Evolutionary conservation across 2,888 invertebrate genomes (phyloP).

Genomic region (Chrysina gloriosa): DNA sequence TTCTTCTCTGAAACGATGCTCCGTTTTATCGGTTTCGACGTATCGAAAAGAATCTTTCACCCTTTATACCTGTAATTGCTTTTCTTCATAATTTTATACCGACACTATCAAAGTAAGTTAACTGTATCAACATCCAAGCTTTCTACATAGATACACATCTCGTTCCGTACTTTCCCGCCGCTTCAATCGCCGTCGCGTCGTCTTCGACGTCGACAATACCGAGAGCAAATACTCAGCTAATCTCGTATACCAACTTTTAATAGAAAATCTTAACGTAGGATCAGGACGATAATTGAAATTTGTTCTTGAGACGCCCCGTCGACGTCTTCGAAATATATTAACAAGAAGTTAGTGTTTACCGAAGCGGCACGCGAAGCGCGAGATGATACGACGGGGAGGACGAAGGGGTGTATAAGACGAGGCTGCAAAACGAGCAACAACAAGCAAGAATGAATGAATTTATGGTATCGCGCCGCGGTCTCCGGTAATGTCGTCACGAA

Average conservation of each 20-base stretch:
- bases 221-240: constrained; percentile 54
- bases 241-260: constrained; percentile 58
- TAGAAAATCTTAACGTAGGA: constrained; percentile 58
- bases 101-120: no score
- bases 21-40: no score
- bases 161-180: background rate
- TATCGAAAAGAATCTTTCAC: no score
- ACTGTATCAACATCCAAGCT: background rate
- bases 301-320: constrained; percentile 49
- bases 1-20: no score
- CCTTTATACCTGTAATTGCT: no score
- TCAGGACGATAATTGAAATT: constrained; percentile 60
- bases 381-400: background rate
- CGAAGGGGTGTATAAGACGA: background rate
- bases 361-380: constrained; percentile 1
- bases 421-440: constrained; percentile 32
- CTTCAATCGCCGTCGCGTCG: background rate
- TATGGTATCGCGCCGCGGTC: background rate
- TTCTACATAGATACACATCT: background rate
- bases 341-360: constrained; percentile 51
- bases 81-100: no score
- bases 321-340: constrained; percentile 49
- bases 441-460: constrained; percentile 9
- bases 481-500: constrained; percentile 1
- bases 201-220: background rate